phyloP scores from a whole-genome alignment of 1,140 invertebrate species.

The Homalodisca vitripennis region DNA sequence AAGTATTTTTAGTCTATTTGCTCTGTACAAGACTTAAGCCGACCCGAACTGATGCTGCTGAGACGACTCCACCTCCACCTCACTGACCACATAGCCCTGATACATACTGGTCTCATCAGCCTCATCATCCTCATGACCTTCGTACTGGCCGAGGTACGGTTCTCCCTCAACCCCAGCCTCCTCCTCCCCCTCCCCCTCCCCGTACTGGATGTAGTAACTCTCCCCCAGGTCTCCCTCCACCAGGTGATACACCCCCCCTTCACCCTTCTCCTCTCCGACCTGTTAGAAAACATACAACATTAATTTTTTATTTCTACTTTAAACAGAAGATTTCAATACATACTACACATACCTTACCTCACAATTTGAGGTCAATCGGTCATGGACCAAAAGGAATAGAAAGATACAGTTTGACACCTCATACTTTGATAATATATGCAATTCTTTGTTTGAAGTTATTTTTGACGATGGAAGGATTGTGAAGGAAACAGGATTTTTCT shows the following conservation, averaged over 20 bases:
- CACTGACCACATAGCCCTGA: background rate
- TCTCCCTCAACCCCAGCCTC: too few relatives aligned
- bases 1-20: too few relatives aligned
- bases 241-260: background rate
- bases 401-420: background rate
- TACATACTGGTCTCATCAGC: background rate
- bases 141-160: too few relatives aligned
- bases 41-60: too few relatives aligned
- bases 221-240: background rate
- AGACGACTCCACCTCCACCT: conserved; percentile 16
- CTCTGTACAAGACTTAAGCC: too few relatives aligned
- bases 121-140: background rate
- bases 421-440: too few relatives aligned
- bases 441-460: too few relatives aligned
- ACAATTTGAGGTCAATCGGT: background rate
- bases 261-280: too few relatives aligned
- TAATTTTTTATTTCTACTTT: background rate
- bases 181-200: background rate
- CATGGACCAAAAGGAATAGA: background rate
- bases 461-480: too few relatives aligned
- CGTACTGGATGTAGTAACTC: background rate
- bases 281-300: background rate
- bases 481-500: too few relatives aligned
- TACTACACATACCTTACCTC: background rate
- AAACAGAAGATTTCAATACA: background rate